Evolutionary conservation across 2,113 vertebrate species (phyloP).

Genomic region (Tautogolabrus adspersus): DNA sequence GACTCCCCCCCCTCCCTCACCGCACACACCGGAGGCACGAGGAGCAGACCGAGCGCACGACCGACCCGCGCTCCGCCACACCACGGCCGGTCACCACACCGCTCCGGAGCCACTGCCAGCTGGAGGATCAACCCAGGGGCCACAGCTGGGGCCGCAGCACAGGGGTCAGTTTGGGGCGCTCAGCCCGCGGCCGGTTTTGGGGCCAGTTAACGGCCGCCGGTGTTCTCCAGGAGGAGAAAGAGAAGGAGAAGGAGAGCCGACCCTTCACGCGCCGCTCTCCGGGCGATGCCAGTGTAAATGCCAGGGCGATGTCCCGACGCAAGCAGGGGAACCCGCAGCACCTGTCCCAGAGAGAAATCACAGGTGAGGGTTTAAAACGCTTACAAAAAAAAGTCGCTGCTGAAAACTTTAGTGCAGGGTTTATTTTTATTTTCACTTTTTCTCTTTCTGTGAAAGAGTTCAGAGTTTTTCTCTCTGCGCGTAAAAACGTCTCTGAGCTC

Average conservation of each 20-base stretch:
- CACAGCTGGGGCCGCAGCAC: constrained; percentile 25
- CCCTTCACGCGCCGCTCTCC: constrained; percentile 91
- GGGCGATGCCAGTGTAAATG: constrained; percentile 98
- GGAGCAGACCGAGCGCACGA: constrained; percentile 28
- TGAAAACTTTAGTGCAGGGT: background rate
- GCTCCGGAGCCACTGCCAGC: constrained; percentile 78
- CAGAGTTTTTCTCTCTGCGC: background rate
- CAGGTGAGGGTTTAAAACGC: constrained; percentile 86
- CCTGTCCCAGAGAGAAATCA: constrained; percentile 97
- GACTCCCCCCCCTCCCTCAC: constrained; percentile 38
- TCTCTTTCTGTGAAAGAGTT: background rate
- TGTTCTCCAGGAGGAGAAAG: constrained; percentile 31
- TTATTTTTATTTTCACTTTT: background rate
- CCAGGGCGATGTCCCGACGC: constrained; percentile 99
- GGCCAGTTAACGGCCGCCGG: constrained; percentile 9
- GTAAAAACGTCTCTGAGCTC: background rate
- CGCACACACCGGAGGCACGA: constrained; percentile 2
- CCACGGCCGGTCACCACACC: constrained; percentile 61
- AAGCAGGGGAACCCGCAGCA: constrained; percentile 99
- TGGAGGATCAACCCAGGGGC: constrained; percentile 64
- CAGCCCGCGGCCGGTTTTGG: constrained; percentile 41
- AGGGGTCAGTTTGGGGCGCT: constrained; percentile 39
- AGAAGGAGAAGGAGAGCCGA: constrained; percentile 79
- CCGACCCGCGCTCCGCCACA: constrained; percentile 56
- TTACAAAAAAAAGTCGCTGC: no score